A percentile compares a stretch with the other conserved stretches of the same genome.
These are phyloP conservation scores for Urocynchramus pylzowi DNA, from an alignment of 2,113 vertebrate genomes.

Conservation along the genomic window DNA sequence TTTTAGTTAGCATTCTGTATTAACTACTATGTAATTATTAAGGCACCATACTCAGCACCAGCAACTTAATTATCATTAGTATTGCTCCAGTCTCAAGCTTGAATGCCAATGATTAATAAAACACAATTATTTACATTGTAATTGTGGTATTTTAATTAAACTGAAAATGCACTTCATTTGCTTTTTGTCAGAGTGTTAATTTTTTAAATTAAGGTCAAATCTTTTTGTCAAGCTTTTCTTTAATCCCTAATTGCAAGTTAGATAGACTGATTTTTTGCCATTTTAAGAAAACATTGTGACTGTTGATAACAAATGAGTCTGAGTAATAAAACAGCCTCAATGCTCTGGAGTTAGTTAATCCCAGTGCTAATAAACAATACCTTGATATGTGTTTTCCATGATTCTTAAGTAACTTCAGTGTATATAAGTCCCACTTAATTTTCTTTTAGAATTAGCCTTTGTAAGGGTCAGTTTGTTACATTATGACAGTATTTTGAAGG, in stretches of 20 bases:
- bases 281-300: slow-evolving; percentile 4
- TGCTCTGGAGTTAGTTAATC: neutral
- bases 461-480: neutral
- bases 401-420: neutral
- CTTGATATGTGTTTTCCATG: neutral
- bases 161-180: slow-evolving; percentile 42
- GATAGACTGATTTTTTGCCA: slow-evolving; percentile 46
- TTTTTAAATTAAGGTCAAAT: slow-evolving; percentile 57
- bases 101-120: slow-evolving; percentile 80
- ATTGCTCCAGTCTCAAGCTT: slow-evolving; percentile 70
- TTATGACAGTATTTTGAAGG: neutral
- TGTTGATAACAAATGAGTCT: slow-evolving; percentile 12
- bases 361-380: neutral
- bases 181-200: slow-evolving; percentile 46
- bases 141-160: slow-evolving; percentile 76
- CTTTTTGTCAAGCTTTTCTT: neutral
- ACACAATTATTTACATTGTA: slow-evolving; percentile 78
- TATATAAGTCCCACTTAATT: neutral
- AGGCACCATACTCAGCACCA: slow-evolving; percentile 54
- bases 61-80: slow-evolving; percentile 77
- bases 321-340: neutral
- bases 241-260: slow-evolving; percentile 36
- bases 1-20: slow-evolving; percentile 67
- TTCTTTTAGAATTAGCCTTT: neutral
- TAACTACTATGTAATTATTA: slow-evolving; percentile 80